phyloP scores from a whole-genome alignment of 2,113 vertebrate genomes.

The Rhizomys pruinosus region DNA sequence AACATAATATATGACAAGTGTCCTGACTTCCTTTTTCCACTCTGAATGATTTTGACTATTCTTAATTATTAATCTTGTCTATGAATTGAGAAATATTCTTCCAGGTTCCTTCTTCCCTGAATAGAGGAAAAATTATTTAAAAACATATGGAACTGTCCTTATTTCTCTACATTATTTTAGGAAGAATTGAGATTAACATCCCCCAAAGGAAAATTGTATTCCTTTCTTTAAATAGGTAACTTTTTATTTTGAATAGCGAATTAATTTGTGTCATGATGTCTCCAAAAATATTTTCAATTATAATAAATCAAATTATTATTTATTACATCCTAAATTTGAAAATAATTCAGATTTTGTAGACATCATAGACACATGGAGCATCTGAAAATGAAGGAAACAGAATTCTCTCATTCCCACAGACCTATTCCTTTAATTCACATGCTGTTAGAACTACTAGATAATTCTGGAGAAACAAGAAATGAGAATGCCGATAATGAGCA shows the following conservation, averaged over 20 bases:
- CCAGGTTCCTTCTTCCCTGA: neutral
- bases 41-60: neutral
- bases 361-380: no score
- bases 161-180: neutral
- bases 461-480: neutral
- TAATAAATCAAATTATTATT: no score
- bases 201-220: neutral
- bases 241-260: no score
- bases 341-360: neutral
- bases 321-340: neutral
- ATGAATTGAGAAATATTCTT: neutral
- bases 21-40: neutral
- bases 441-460: no score
- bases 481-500: no score
- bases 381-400: no score
- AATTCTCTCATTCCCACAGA: no score
- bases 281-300: no score
- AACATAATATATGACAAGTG: neutral
- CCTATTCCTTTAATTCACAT: no score
- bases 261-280: no score
- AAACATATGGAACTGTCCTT: neutral
- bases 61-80: neutral
- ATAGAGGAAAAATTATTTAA: neutral
- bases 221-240: no score
- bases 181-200: neutral